Conservation (phyloP, 2,888 invertebrate species). For the Ferdinandea cuprea region DNA sequence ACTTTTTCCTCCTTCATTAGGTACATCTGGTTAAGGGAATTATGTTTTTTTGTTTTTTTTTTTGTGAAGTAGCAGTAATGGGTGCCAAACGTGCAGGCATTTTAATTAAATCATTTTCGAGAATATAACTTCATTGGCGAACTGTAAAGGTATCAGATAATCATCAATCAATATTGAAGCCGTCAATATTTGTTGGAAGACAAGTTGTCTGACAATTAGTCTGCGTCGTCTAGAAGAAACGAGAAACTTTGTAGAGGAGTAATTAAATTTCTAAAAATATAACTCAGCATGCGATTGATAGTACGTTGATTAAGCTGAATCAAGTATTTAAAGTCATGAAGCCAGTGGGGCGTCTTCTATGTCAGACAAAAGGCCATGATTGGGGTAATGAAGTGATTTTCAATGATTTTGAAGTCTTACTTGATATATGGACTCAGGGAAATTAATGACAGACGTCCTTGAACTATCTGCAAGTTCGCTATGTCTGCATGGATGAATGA, state of each 20-base stretch:
- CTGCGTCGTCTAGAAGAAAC: not conserved
- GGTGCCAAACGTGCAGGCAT: constrained; percentile 36
- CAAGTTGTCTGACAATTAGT: constrained; percentile 18
- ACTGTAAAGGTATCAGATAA: constrained; percentile 7
- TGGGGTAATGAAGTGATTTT: no score
- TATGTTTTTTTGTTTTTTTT: not conserved
- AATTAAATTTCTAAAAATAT: constrained; percentile 40
- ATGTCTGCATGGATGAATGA: no score
- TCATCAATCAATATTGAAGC: constrained; percentile 58
- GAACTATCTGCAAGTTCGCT: no score
- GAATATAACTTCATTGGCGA: not conserved
- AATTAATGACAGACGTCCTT: no score
- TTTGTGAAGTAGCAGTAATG: not conserved
- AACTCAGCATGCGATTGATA: constrained; percentile 12
- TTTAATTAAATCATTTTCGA: constrained; percentile 53
- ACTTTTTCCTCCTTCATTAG: not conserved
- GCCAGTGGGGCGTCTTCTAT: not conserved
- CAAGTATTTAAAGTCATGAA: not conserved
- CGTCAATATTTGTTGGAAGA: constrained; percentile 40
- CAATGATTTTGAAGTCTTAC: no score
- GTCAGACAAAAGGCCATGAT: no score
- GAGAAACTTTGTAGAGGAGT: not conserved
- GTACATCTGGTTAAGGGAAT: constrained; percentile 36
- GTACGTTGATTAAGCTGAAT: not conserved
- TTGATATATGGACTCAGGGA: no score